Evolutionary conservation across 2,113 vertebrate species (phyloP), one percentile per base, ranked within the genome.

Genomic region (Chionodraco myersi): DNA sequence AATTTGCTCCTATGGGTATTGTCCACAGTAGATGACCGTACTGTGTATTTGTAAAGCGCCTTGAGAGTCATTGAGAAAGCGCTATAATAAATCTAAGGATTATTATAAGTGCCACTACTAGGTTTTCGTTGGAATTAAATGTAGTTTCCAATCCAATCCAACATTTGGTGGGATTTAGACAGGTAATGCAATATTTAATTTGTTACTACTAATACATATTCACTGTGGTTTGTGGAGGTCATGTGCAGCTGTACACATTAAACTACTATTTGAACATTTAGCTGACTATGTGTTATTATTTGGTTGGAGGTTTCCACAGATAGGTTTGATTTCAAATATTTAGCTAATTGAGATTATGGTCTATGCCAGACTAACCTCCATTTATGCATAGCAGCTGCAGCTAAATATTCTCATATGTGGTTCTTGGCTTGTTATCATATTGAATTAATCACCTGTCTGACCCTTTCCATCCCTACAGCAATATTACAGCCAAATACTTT

Each of bases 381-480:
- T 60, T 59, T 60, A 61, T 69, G 18, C 62, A 59, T 34, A 77
- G 70, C 72, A 77, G 52, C 66, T 64, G 10, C 8, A 48, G 71
- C 70, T 54, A 57, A 79, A 77, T 16, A 34, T 16, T 72, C 48
- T 62, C 21, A 65, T 76, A 85, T 78, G 82, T 80, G 65, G 58
- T 61, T 75, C 48, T 77, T 80, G 87, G 85, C 81, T 70, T 79
- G 12, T 49, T 76, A 69, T 81, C 54, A 36, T 49, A 10, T 45
- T 34, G 15, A 63, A 86, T 86, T 82, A 79, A 89, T 84, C 84
- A 83, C 44, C 59, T 74, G 52, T 51, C 54, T 64, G 64, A 86
- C 71, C 82, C 77, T 79, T 72, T 64, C 67, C 67, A 74, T 44
- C 54, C 26, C n/a, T 72, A 6, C 36, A 72, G 48, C 58, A 26